phyloP scores from a whole-genome alignment of 2,113 vertebrate genomes.

The Dicrurus megarhynchus region DNA sequence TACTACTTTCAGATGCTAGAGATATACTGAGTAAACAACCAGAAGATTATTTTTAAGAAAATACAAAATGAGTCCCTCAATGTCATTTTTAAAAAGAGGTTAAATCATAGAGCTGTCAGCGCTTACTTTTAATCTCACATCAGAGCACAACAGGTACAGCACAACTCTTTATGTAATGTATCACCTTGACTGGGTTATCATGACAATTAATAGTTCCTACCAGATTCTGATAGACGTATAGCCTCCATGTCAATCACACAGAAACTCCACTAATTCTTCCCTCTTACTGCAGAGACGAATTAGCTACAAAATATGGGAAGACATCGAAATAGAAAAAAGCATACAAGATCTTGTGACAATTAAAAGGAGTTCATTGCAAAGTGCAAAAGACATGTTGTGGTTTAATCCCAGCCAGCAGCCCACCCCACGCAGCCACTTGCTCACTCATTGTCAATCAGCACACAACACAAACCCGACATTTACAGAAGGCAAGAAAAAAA shows the following conservation, averaged over 20 bases:
- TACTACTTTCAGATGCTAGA: background rate
- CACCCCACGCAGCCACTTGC: fast-evolving
- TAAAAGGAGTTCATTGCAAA: background rate
- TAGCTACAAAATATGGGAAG: background rate
- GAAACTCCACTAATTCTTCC: background rate
- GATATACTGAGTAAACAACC: background rate
- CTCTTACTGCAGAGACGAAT: background rate
- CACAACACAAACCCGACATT: background rate
- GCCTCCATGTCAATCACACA: background rate
- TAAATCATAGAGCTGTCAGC: background rate
- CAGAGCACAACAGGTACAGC: background rate
- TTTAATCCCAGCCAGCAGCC: background rate
- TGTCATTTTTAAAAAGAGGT: background rate
- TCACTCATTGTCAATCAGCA: background rate
- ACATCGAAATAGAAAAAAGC: background rate
- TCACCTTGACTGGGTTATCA: background rate
- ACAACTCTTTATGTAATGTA: background rate
- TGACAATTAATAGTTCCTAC: background rate
- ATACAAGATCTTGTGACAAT: background rate
- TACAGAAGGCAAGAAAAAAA: background rate
- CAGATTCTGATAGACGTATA: background rate
- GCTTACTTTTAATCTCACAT: background rate
- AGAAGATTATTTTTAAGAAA: background rate
- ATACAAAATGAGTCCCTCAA: background rate
- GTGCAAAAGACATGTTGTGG: background rate